phyloP scores from a whole-genome alignment of 1,140 invertebrate species.

The Heterodera schachtii region DNA sequence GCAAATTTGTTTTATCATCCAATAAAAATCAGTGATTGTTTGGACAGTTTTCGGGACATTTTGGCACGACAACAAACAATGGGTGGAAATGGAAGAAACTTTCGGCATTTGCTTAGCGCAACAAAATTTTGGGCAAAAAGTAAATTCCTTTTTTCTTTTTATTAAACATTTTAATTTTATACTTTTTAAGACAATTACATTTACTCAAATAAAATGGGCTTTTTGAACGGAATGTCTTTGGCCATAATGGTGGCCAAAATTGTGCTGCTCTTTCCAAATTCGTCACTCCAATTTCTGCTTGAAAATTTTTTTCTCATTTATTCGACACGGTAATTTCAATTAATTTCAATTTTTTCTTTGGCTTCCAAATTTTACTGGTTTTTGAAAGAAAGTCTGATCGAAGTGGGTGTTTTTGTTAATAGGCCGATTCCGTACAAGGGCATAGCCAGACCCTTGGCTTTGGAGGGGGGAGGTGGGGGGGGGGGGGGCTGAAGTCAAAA shows the following conservation, averaged over 20 bases:
- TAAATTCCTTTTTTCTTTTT: not conserved
- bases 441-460: too few relatives aligned
- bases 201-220: constrained; percentile 9
- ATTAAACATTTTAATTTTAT: not conserved
- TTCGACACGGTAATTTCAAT: not conserved
- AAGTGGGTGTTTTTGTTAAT: too few relatives aligned
- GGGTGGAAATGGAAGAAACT: not conserved
- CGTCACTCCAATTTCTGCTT: constrained; percentile 4
- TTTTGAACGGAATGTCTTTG: constrained; percentile 17
- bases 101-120: not conserved
- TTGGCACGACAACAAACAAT: not conserved
- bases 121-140: not conserved
- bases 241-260: constrained; percentile 3
- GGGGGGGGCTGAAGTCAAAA: too few relatives aligned
- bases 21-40: not conserved
- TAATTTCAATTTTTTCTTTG: too few relatives aligned
- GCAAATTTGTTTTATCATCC: not conserved
- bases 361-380: too few relatives aligned
- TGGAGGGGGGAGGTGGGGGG: too few relatives aligned
- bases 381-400: too few relatives aligned
- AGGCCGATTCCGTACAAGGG: too few relatives aligned
- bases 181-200: constrained; percentile 10
- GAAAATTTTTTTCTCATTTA: constrained; percentile 16
- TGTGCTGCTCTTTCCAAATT: not conserved
- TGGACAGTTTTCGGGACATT: not conserved